Percentiles rank a stretch among this genome's conserved stretches.
Conservation (phyloP, 1,140 invertebrate genomes). For the Helicoverpa armigera region DNA sequence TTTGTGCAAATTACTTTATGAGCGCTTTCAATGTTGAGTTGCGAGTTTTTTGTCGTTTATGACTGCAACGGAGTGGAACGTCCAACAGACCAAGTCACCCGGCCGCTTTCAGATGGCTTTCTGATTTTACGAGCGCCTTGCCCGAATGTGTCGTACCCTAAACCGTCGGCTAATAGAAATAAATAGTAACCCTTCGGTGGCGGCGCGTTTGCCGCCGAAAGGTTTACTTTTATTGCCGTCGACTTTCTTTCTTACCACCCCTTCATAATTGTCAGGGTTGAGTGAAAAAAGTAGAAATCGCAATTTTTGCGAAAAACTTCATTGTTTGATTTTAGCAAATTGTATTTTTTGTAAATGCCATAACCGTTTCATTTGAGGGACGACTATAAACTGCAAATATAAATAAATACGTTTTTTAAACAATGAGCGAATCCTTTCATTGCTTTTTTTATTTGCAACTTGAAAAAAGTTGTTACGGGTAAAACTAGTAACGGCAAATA, state of each 20-base stretch:
- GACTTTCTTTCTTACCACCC: conserved; percentile 74
- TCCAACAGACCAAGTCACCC: conserved; percentile 61
- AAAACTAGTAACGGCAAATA: conserved; percentile 28
- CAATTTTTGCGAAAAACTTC: conserved; percentile 65
- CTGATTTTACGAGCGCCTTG: conserved; percentile 65
- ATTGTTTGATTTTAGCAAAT: conserved; percentile 67
- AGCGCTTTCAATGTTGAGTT: conserved; percentile 73
- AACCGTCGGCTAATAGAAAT: conserved; percentile 81
- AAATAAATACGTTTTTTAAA: conserved; percentile 39
- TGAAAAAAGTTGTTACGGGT: conserved; percentile 32
- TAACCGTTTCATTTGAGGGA: conserved; percentile 55
- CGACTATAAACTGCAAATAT: conserved; percentile 19
- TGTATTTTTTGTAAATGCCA: conserved; percentile 56
- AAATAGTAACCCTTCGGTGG: conserved; percentile 82
- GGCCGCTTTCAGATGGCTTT: conserved; percentile 60
- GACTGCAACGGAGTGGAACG: conserved; percentile 67
- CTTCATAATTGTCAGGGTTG: conserved; percentile 74
- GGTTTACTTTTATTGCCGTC: conserved; percentile 75
- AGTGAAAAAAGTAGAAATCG: conserved; percentile 62
- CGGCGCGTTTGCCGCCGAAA: conserved; percentile 74
- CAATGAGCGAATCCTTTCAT: conserved; percentile 36
- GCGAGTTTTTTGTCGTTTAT: conserved; percentile 76
- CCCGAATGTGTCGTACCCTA: conserved; percentile 65
- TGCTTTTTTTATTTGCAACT: not conserved
- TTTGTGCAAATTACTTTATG: conserved; percentile 86